phyloP scores from a whole-genome alignment of 2,797 vertebrate species.

The Falco biarmicus region DNA sequence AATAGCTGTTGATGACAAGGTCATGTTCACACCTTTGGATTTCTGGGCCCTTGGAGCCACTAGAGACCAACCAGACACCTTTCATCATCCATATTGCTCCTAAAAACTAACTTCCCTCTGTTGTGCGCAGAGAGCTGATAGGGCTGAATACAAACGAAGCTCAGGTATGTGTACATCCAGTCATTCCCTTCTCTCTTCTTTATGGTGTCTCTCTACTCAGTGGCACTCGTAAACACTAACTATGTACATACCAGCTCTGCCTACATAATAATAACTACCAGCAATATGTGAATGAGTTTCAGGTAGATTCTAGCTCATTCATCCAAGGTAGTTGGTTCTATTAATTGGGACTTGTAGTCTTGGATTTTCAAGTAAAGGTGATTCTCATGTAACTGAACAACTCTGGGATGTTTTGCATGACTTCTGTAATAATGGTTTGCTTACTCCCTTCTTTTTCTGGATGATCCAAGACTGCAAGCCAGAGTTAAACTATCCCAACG shows the following conservation, averaged over 20 bases:
- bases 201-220: fast-evolving
- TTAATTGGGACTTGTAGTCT: background rate
- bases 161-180: fast-evolving
- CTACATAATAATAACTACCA: background rate
- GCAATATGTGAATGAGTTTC: background rate
- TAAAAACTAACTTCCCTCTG: background rate
- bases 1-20: constrained; percentile 46
- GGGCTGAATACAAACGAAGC: background rate
- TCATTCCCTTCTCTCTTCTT: background rate
- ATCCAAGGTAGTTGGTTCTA: background rate
- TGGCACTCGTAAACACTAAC: background rate
- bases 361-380: background rate
- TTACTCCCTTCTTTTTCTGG: background rate
- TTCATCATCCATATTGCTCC: background rate
- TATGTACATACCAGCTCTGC: background rate
- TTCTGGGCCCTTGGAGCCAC: background rate
- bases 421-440: background rate
- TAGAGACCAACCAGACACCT: background rate
- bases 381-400: background rate
- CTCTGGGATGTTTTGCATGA: fast-evolving
- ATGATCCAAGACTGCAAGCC: background rate
- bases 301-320: background rate
- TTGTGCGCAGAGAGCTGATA: background rate
- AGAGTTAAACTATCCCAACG: background rate
- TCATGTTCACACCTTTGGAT: constrained; percentile 41